Evolutionary conservation across 2,888 invertebrate genomes (phyloP), one percentile per base, ranked within the genome.

Genomic region (Apotomis betuletana): DNA sequence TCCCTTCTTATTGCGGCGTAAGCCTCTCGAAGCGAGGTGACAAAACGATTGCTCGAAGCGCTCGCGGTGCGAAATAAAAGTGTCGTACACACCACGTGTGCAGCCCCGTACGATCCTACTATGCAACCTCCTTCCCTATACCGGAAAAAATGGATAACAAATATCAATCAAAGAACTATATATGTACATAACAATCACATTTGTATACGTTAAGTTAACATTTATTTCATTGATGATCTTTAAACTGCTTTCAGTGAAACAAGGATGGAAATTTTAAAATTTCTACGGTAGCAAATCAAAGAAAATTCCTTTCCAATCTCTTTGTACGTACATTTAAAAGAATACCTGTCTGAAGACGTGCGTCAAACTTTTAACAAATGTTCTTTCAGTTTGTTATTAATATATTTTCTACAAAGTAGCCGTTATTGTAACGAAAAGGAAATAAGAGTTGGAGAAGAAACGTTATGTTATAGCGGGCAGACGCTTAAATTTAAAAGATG

Each of bases 401-500:
- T 73, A 75, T 73, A 70, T 75, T 78, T 79, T 80, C 75, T 77
- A 81, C 79, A 80, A 81, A 81, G 78, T 76, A 77, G 51, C 13
- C 13, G 57, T 62, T 51, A 65, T 55, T 46, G 49, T 65, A 65
- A 55, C 38, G 57, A 44, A 75, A 80, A 79, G 81, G 83, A 83
- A 85, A 85, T 85, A 85, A 84, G 78, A 76, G 58, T 54, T 55
- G 61, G 84, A 85, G 87, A 86, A 84, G 83, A 84, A 81, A 86
- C 82, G 85, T 85, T 59, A 13, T 51, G 41, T 59, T 84, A 82
- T 81, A 87, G 85, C 83, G 85, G 87, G 85, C 84, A 87, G 86
- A 86, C 85, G 83, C 86, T 89, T 88, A 88, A 87, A 89, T 88
- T 88, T 85, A 85, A 83, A 81, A 91, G 90, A 89, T 89, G 91